Evolutionary conservation across 2,113 vertebrate species (phyloP).

Genomic region (Cryptomyrus ogoouensis): DNA sequence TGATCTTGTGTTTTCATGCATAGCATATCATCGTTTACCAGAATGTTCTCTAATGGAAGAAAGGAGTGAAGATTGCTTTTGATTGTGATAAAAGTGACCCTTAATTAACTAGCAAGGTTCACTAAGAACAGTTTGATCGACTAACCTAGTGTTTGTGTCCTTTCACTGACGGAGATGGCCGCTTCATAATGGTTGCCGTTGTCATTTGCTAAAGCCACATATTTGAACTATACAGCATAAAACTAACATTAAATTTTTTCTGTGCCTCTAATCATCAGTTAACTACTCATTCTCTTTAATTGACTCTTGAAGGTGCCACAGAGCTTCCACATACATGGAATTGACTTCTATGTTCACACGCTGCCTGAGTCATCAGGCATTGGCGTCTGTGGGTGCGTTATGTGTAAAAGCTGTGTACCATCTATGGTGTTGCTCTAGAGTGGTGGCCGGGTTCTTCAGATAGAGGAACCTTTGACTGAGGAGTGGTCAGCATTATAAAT

Average conservation of each 20-base stretch:
- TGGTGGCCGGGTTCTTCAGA: background rate
- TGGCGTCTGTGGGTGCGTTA: background rate
- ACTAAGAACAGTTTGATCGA: background rate
- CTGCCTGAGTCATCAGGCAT: background rate
- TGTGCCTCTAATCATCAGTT: background rate
- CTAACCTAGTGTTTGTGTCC: background rate
- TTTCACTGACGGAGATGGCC: background rate
- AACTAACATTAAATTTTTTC: background rate
- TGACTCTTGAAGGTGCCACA: background rate
- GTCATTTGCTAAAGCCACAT: background rate
- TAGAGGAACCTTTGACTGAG: background rate
- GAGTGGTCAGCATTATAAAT: background rate
- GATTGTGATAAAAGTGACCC: background rate
- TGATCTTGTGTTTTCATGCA: background rate
- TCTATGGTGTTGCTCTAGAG: background rate
- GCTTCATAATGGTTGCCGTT: background rate
- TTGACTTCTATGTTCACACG: background rate
- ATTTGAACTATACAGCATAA: background rate
- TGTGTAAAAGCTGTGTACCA: background rate
- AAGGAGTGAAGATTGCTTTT: background rate
- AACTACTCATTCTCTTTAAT: background rate
- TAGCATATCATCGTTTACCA: background rate
- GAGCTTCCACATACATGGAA: background rate
- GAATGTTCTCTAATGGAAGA: background rate
- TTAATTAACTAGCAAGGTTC: background rate